Evolutionary conservation across 2,113 vertebrate genomes (phyloP), one percentile per base, ranked within the genome.

Genomic region (Campylorhamphus procurvoides): DNA sequence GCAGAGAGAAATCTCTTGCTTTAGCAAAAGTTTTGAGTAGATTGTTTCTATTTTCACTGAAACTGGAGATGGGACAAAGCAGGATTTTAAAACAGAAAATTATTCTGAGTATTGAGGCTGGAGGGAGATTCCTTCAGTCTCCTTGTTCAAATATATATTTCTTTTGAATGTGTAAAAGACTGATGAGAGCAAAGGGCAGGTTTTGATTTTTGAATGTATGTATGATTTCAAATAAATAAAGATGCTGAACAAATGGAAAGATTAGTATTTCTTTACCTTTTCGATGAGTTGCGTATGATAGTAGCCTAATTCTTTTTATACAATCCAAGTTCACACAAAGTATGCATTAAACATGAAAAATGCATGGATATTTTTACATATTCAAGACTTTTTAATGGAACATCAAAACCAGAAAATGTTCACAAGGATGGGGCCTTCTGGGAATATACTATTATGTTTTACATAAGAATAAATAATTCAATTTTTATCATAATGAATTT

Each of bases 201-300:
- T 87, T 90, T 86, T 46, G 44, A 18, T 35, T 89, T 89, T 84
- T 91, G 76, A 92, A 96, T 89, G 86, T 73, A 84, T 78, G 64
- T 92, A 87, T 1, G 7, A 78, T 94, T 93, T 90, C 56, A 87
- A 92, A 86, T 81, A 96, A 94, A 91, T 84, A 87, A 89, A 94
- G 64, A 94, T 80, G 87, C 56, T 84, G 95, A 92, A 74, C 93
- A 96, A 94, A 96, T 92, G 80, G 73, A 82, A 88, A 94, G 91
- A 94, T 93, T 87, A 94, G 89, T 63, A 78, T 47, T 94, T 84
- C 86, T 89, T 80, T 84, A 95, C 94, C 94, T 75, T 97, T 90
- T 87, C 64, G 90, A 89, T 64, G 73, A 90, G 86, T 96, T 76
- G 92, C 86, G 90, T 25, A 2, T 95, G 88, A 90, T 72, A 86